Percentiles rank a stretch among this genome's conserved stretches.
These are phyloP conservation scores for Malurus alboscapulatus DNA, from an alignment of 2,113 vertebrate genomes.

Conservation along the genomic window DNA sequence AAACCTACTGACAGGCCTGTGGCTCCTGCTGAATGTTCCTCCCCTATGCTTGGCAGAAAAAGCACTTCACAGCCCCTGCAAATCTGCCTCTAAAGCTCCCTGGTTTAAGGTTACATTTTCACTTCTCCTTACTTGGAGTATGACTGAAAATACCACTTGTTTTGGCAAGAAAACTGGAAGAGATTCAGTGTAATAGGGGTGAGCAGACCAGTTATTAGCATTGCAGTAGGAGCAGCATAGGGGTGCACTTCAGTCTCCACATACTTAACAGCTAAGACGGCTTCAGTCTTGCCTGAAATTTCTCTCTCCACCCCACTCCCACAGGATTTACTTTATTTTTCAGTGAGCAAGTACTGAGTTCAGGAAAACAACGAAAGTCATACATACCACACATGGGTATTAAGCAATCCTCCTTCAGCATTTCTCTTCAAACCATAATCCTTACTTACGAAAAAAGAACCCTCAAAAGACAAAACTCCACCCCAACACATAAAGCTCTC, in stretches of 20 bases:
- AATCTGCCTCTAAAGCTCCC: neutral
- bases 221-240: neutral
- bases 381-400: neutral
- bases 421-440: neutral
- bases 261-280: neutral
- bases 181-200: neutral
- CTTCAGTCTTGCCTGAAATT: neutral
- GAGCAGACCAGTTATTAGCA: neutral
- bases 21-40: neutral
- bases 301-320: neutral
- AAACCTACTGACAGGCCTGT: neutral
- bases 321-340: neutral
- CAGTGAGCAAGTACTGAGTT: neutral
- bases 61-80: neutral
- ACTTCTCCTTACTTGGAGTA: neutral
- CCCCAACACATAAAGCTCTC: neutral
- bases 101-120: constrained; percentile 34
- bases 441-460: neutral
- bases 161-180: constrained; percentile 18
- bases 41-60: neutral
- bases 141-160: neutral
- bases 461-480: neutral
- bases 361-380: neutral
- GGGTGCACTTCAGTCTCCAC: neutral
- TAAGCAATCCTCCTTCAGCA: neutral